Percentiles rank a stretch among this genome's conserved stretches.
Evolutionary conservation across 2,888 invertebrate genomes (phyloP).

Genomic region (Cheilosia variabilis): DNA sequence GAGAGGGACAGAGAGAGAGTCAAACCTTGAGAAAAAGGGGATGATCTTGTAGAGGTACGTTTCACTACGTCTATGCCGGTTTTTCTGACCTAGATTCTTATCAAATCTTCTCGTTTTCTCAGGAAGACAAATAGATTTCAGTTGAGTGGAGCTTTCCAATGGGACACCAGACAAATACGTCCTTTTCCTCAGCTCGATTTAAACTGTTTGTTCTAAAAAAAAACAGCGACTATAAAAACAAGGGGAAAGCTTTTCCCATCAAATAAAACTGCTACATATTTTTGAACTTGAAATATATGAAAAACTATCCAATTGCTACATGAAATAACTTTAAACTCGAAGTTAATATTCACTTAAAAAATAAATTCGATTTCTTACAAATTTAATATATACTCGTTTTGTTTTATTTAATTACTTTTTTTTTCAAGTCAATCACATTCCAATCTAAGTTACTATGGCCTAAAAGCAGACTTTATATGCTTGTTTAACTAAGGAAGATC

Average conservation of each 20-base stretch:
- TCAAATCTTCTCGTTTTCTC: too few relatives aligned
- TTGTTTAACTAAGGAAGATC: slow-evolving; percentile 11
- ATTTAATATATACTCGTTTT: neutral
- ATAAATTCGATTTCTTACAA: neutral
- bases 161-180: too few relatives aligned
- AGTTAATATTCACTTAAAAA: slow-evolving; percentile 15
- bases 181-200: too few relatives aligned
- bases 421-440: slow-evolving; percentile 31
- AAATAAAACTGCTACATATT: neutral
- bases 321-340: slow-evolving; percentile 5
- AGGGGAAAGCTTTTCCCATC: neutral
- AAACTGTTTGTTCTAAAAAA: too few relatives aligned
- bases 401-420: neutral
- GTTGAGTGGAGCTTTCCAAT: neutral
- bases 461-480: slow-evolving; percentile 5
- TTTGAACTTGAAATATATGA: slow-evolving; percentile 24
- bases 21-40: too few relatives aligned
- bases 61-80: too few relatives aligned
- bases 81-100: too few relatives aligned
- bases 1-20: too few relatives aligned
- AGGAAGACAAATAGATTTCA: too few relatives aligned
- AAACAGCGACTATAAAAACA: too few relatives aligned
- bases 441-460: slow-evolving; percentile 21
- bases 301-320: neutral
- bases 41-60: too few relatives aligned